A percentile compares a stretch with the other conserved stretches of the same genome.
Evolutionary conservation across 2,888 invertebrate species (phyloP).

Genomic region (Plemyria rubiginata): DNA sequence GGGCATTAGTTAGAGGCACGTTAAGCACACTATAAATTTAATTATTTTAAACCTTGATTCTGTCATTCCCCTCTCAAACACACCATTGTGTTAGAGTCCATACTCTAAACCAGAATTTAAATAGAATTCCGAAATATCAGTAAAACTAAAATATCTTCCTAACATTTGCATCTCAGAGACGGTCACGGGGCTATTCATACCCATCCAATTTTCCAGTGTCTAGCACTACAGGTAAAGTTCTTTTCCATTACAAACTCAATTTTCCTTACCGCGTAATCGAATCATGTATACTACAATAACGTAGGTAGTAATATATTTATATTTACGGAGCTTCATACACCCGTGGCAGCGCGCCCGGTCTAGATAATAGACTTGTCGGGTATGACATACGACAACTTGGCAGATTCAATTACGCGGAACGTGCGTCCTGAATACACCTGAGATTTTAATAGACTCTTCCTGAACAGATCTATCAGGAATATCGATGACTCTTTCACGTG

Average conservation of each 20-base stretch:
- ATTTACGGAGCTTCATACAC: constrained; percentile 17
- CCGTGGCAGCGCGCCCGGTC: constrained; percentile 16
- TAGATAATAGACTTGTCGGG: constrained; percentile 57
- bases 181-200: constrained; percentile 1
- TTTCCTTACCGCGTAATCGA: constrained; percentile 26
- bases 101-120: too few relatives aligned
- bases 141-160: too few relatives aligned
- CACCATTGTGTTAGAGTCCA: too few relatives aligned
- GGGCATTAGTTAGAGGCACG: too few relatives aligned
- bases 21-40: too few relatives aligned
- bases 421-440: constrained; percentile 48
- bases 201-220: background rate
- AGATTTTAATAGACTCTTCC: constrained; percentile 27
- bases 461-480: background rate
- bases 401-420: constrained; percentile 67
- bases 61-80: too few relatives aligned
- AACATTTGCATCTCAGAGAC: constrained; percentile 10
- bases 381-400: constrained; percentile 60
- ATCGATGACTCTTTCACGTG: background rate
- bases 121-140: too few relatives aligned
- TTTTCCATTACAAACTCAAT: constrained; percentile 18
- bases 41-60: too few relatives aligned
- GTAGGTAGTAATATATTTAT: constrained; percentile 1
- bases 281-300: constrained; percentile 30
- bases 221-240: constrained; percentile 1